Evolutionary conservation across 2,113 vertebrate species (phyloP).

Genomic region (Ranitomeya imitator): DNA sequence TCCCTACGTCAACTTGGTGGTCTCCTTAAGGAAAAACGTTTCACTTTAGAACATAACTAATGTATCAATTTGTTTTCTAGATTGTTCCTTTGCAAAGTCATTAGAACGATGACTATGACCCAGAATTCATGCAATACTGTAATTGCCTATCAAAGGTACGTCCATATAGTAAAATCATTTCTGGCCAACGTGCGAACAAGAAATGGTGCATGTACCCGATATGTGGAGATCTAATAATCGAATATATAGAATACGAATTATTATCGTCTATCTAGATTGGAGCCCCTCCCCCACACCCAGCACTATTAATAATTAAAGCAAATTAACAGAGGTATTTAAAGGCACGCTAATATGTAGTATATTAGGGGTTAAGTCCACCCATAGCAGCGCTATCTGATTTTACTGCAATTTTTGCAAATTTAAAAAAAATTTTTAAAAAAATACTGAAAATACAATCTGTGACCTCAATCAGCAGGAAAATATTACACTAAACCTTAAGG

Average conservation of each 20-base stretch:
- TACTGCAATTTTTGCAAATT: not conserved
- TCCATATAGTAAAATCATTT: not conserved
- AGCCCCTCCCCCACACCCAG: not conserved
- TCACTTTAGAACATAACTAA: not conserved
- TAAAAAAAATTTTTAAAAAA: not conserved
- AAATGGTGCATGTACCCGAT: not conserved
- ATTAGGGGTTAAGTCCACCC: not conserved
- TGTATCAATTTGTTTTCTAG: not conserved
- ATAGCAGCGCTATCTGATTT: not conserved
- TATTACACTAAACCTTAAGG: not conserved
- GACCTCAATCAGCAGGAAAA: not conserved
- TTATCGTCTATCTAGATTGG: not conserved
- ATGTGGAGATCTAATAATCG: not conserved
- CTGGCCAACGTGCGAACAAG: not conserved
- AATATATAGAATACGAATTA: not conserved
- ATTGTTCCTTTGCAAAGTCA: not conserved
- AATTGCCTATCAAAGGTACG: not conserved
- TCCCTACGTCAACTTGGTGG: no score
- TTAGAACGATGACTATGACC: slow-evolving; percentile 62
- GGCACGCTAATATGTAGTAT: not conserved
- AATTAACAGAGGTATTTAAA: not conserved
- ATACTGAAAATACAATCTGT: not conserved
- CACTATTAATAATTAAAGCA: not conserved
- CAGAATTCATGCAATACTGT: not conserved
- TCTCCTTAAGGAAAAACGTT: no score